Base-by-base conservation (phyloP, 1,140 invertebrate genomes). In the Marisa cornuarietis region DNA sequence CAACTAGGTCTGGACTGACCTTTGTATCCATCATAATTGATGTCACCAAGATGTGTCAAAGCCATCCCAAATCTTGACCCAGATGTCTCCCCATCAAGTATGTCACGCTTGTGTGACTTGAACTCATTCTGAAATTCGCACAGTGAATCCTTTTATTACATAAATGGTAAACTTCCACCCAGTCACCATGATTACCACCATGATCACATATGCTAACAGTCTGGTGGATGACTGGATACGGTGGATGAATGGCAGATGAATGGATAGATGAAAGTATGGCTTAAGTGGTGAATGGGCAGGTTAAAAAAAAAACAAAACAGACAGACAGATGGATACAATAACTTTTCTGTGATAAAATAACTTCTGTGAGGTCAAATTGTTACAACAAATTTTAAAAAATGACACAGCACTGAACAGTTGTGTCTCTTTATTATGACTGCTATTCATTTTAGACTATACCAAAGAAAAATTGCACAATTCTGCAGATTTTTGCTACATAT, bases 21-120 rank as follows among this genome's bases (percentile, higher is more conserved):
- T 83, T 92, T 88, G 83, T 88, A 93, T 14, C 96, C 96, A 91
- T 99, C 98, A 81, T 94, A 94, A 91, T 99, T 98, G 72, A 99
- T 95, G 89, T 99, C 98, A 16, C 96, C 96, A 22, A 99, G 91
- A 4, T 94, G 94, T 26, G 96, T 94, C 6, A 99, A 83, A 1
- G 97, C 94, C 75, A 96, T 92, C 26, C 98, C 98, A 90, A 99
- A 99, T 87, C 98, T 78, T 14, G 86, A 85, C 76, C 84, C 80
- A 54, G 84, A 80, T 68, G 83, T 74, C 31, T 83, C 73, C 49
- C 87, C 86, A 78, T 87, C 86, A 78, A 88, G 81, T 42, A 88
- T 85, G 65, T 88, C 86, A 69, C 71, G 65, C 75, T 83, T 83
- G 52, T 84, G 77, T 24, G 82, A 75, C 75, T 80, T 78, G 75